Conservation (phyloP, 1,140 invertebrate genomes). For the Diabrotica undecimpunctata region DNA sequence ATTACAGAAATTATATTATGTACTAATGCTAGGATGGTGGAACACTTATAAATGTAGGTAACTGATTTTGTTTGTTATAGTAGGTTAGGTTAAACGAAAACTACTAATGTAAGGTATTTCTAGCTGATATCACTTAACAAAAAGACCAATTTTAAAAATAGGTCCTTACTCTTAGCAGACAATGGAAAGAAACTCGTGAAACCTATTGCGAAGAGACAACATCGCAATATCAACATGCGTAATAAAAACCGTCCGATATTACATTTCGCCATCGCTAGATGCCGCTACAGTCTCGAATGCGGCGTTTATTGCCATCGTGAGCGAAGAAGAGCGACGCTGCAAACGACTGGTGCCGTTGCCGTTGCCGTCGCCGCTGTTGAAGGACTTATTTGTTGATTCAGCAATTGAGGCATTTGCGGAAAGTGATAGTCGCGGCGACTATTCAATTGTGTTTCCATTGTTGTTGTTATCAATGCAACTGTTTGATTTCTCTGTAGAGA, state of each 20-base stretch:
- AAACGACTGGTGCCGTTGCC: too few species aligned
- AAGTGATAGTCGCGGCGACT: conserved; percentile 13
- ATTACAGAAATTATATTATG: too few species aligned
- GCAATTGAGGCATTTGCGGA: conserved; percentile 12
- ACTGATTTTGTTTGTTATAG: too few species aligned
- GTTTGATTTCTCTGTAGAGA: too few species aligned
- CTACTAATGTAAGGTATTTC: background rate
- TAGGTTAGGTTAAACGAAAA: too few species aligned
- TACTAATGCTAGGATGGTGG: too few species aligned
- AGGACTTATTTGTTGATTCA: conserved; percentile 18
- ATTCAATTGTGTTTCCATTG: conserved; percentile 15
- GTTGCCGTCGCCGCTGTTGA: background rate
- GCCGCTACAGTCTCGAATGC: background rate
- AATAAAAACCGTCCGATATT: conserved; percentile 3
- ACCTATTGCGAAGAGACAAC: background rate
- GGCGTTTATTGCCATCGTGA: background rate
- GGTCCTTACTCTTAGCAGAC: too few species aligned
- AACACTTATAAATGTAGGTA: too few species aligned
- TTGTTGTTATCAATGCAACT: conserved; percentile 12
- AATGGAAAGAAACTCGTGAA: background rate
- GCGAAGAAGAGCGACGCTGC: too few species aligned
- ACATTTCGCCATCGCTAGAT: background rate
- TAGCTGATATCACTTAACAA: too few species aligned
- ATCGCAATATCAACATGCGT: conserved; percentile 6
- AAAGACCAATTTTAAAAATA: background rate